phyloP scores from a whole-genome alignment of 92 coral and sea anemone species.

The Phenganax marumi region DNA sequence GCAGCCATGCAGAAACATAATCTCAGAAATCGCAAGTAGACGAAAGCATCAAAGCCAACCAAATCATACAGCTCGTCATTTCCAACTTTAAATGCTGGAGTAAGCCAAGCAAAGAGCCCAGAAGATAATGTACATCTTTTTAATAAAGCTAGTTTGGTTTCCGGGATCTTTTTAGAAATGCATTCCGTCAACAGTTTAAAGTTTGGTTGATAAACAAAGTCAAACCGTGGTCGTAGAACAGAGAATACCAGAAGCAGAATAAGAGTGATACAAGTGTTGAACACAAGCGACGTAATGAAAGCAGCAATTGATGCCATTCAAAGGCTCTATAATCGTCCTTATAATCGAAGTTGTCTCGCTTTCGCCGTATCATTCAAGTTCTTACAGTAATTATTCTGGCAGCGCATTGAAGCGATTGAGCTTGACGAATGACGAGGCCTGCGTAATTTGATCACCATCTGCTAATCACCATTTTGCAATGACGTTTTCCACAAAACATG shows the following conservation, averaged over 20 bases:
- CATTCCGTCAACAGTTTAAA: conserved; percentile 70
- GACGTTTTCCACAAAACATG: no score
- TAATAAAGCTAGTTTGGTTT: conserved; percentile 26
- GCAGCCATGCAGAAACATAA: conserved; percentile 75
- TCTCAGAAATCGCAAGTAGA: conserved; percentile 75
- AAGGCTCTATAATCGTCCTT: no score
- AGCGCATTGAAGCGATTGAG: no score
- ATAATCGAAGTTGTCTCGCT: no score
- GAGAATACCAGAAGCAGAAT: conserved; percentile 68
- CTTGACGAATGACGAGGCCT: no score
- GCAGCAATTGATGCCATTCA: conserved; percentile 34
- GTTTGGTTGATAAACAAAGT: conserved; percentile 79
- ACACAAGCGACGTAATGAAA: conserved; percentile 68
- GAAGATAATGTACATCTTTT: conserved; percentile 28
- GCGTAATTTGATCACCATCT: no score
- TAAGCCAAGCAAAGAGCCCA: conserved; percentile 78
- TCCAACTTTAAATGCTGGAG: conserved; percentile 79
- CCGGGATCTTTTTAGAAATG: conserved; percentile 68
- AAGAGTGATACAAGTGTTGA: conserved; percentile 65
- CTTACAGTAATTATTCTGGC: no score
- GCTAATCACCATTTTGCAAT: no score
- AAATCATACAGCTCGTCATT: conserved; percentile 79
- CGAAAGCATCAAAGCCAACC: conserved; percentile 87
- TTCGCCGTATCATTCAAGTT: no score
- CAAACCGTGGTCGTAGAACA: conserved; percentile 69